A percentile compares a stretch with the other conserved stretches of the same genome.
These are phyloP conservation scores for Centrocercus urophasianus DNA, from an alignment of 2,113 vertebrate species.

Conservation along the genomic window DNA sequence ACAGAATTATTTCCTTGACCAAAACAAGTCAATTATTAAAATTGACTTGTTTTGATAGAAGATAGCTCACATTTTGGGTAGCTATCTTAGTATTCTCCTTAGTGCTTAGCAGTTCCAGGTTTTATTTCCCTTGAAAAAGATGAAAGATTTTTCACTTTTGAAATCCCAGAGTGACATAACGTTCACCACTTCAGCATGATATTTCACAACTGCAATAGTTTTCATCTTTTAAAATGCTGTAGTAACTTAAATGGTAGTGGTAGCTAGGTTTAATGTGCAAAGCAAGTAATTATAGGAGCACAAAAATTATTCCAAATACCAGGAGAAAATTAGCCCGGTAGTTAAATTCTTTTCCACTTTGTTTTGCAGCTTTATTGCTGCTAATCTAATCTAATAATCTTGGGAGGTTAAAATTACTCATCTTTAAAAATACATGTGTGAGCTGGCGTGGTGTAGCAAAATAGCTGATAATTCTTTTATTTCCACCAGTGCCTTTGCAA, in stretches of 20 bases:
- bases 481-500: background rate
- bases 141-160: background rate
- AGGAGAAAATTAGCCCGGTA: conserved; percentile 35
- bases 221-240: background rate
- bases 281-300: background rate
- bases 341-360: background rate
- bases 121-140: background rate
- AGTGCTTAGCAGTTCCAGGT: background rate
- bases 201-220: background rate
- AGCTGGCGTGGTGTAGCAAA: background rate
- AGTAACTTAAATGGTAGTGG: background rate
- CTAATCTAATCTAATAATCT: conserved; percentile 24
- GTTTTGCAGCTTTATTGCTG: conserved; percentile 3
- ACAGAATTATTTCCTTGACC: background rate
- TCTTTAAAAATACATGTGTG: conserved; percentile 21
- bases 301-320: conserved; percentile 6
- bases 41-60: background rate
- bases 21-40: background rate
- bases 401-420: conserved; percentile 15
- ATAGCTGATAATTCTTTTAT: background rate
- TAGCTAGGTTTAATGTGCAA: background rate
- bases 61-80: background rate
- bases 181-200: background rate
- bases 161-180: background rate
- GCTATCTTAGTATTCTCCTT: background rate